Percentiles rank a stretch among this genome's conserved stretches.
Evolutionary conservation across 2,888 invertebrate genomes (phyloP).

Genomic region (Standfussiana lucernea): DNA sequence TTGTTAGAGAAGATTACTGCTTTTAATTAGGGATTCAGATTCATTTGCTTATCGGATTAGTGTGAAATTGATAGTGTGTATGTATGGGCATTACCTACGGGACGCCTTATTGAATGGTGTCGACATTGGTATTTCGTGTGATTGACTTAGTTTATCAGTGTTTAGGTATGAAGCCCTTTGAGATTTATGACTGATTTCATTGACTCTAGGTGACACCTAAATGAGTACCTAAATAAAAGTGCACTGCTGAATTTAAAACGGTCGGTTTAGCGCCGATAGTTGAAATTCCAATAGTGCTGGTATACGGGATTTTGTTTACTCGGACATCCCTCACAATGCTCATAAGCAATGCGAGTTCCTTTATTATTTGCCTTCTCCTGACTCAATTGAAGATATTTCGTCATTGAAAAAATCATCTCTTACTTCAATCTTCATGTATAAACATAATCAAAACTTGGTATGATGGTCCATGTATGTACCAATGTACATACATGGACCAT

Average conservation of each 20-base stretch:
- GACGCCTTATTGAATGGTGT: background rate
- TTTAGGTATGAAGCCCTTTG: background rate
- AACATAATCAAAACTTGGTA: background rate
- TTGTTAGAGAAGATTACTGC: background rate
- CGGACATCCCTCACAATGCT: background rate
- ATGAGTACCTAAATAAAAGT: background rate
- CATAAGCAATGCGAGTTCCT: background rate
- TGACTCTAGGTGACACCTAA: background rate
- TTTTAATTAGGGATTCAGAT: conserved; percentile 17
- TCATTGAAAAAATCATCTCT: background rate
- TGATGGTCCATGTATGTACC: background rate
- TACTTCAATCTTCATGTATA: background rate
- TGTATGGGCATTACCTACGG: too few species aligned
- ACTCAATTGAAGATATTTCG: background rate
- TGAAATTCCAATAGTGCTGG: background rate
- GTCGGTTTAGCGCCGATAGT: background rate
- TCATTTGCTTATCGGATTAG: background rate
- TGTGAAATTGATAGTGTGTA: background rate
- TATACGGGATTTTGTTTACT: background rate
- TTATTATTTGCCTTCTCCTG: background rate
- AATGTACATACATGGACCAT: too few species aligned
- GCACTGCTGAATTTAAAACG: background rate
- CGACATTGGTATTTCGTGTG: background rate
- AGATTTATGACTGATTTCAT: background rate
- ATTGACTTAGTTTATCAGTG: background rate